Base-by-base conservation (phyloP, 2,888 invertebrate species). In the Xanthorhoe designata region DNA sequence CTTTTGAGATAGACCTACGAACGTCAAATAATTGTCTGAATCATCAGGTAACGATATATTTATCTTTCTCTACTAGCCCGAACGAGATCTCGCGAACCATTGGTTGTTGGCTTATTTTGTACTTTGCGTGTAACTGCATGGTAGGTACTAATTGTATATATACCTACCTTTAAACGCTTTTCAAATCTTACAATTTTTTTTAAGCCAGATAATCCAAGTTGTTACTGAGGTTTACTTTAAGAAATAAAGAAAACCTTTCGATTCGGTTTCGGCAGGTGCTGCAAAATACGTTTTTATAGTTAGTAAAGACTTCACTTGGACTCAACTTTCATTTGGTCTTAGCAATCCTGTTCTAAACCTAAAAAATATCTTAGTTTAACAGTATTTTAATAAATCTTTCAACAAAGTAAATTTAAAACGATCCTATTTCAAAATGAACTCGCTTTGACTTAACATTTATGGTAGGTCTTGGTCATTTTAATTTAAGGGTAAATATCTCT, bases 191-290 rank as follows among this genome's bases (percentile, higher is more conserved):
- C 24, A 24, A 51, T 13, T 6, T 51, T 49, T 19, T 7, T 49
- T 9, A 8, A 51, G 7, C 17, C 8, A 47, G 15, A 47, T 47
- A 47, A 45, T n/a, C 15, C 6, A 15, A 15, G 47, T 47, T 7
- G 15, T 47, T 17, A 17, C 47, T 15, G 2, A 45, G 15, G 6
- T 15, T 6, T 80, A 88, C 81, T 84, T 81, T 77, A 68, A 75
- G 83, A 85, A 83, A 85, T 85, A 64, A 88, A 89, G 85, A 85
- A 83, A 88, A 87, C 77, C 89, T 89, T 86, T 79, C 77, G 78
- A 85, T 85, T 87, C 84, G 80, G 81, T 87, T 89, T 88, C 86
- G 83, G 84, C 85, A 86, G 83, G 88, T 85, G 83, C 78, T 81
- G 76, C 81, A 83, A 86, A 84, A 82, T 78, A 81, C 76, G 76